Base-by-base conservation (phyloP, 2,113 vertebrate genomes). In the Hyperopisus bebe region DNA sequence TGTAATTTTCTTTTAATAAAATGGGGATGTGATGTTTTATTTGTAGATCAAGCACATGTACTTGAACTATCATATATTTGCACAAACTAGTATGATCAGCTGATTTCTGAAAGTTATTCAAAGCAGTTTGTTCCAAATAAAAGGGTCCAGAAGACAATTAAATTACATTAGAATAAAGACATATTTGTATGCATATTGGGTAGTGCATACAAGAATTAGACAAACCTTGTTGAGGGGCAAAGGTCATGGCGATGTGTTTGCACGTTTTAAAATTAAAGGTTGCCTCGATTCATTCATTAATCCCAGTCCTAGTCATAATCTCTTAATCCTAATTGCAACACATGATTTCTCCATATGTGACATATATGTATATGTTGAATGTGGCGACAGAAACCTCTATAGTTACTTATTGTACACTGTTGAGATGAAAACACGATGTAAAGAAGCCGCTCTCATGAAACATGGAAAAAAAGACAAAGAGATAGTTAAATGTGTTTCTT, bases 71-170 rank as follows among this genome's bases (percentile, higher is more conserved):
- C 84, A 93, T 91, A 93, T 93, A 93, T 88, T 90, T 90, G 91
- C 92, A 93, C 92, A 94, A 91, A 92, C 90, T 92, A 92, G 94
- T 96, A 96, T 98, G 95, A 95, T 98, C 98, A 97, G 97, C 98
- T 98, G 98, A 98, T 97, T 96, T 96, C 97, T 96, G 96, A 97
- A 96, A 95, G 94, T 97, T 97, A 97, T 97, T 95, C 95, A 95
- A 94, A 94, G 93, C 93, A 97, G 97, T 95, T 94, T 96, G 96
- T 96, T 93, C 96, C 95, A 95, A 94, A 94, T 97, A 97, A 84
- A 84, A 46, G 8, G 8, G 39, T 47, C 19, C 24, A 9, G 47
- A 55, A 87, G 27, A 13, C 11, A 87, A 55, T 47, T 47, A 83
- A 47, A 47, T 84, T 1, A 47, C 42, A 46, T 10, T 21, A 21